Conservation (phyloP, 2,888 invertebrate species). For the Encarsia formosa region DNA sequence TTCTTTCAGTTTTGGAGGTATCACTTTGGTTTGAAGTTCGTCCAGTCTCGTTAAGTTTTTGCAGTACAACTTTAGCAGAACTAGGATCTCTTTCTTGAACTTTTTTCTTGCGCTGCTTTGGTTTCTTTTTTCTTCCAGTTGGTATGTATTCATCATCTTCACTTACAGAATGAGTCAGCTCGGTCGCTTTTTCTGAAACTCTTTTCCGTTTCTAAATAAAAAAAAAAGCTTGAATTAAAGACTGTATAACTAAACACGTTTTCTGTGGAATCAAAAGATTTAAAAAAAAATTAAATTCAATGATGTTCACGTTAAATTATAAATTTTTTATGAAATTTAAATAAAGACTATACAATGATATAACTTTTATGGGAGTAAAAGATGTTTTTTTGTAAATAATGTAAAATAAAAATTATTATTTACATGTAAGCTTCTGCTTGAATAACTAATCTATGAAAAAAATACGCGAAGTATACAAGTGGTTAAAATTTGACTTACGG, state of each 20-base stretch:
- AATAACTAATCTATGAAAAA: too few relatives aligned
- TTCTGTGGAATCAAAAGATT: neutral
- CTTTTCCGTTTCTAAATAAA: slow-evolving; percentile 17
- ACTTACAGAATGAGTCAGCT: neutral
- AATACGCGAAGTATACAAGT: too few relatives aligned
- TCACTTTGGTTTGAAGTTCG: neutral
- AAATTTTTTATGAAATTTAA: too few relatives aligned
- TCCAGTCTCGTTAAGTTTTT: slow-evolving; percentile 36
- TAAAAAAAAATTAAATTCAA: neutral
- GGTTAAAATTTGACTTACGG: too few relatives aligned
- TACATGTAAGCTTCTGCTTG: too few relatives aligned
- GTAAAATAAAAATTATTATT: too few relatives aligned
- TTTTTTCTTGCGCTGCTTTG: slow-evolving; percentile 23
- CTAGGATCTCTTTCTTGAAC: slow-evolving; percentile 34
- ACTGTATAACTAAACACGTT: too few relatives aligned
- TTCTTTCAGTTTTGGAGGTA: neutral
- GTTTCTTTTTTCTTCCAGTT: slow-evolving; percentile 22
- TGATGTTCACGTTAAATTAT: too few relatives aligned
- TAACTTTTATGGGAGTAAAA: too few relatives aligned
- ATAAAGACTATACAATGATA: too few relatives aligned
- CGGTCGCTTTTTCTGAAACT: neutral
- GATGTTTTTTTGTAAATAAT: too few relatives aligned
- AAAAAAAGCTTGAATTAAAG: too few relatives aligned
- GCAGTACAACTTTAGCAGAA: slow-evolving; percentile 41
- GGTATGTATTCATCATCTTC: slow-evolving; percentile 6